Conservation (phyloP, 1,140 invertebrate genomes). For the Diorhabda elongata region DNA sequence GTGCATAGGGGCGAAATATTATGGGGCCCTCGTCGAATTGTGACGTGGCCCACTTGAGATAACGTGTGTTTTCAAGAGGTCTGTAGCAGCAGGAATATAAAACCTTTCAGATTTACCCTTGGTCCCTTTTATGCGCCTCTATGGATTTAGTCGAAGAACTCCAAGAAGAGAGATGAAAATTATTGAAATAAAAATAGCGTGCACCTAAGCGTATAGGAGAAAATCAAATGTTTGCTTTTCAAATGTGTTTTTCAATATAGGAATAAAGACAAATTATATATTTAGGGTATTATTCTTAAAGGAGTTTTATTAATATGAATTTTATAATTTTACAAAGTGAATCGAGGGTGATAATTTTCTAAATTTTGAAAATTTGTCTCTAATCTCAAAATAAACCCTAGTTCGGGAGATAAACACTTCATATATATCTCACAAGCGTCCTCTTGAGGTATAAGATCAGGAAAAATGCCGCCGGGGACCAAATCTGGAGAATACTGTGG, state of each 20-base stretch:
- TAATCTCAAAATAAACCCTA: no score
- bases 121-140: slow-evolving; percentile 9
- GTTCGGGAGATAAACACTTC: no score
- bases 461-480: no score
- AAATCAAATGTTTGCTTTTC: neutral
- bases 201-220: neutral
- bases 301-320: no score
- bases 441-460: no score
- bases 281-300: no score
- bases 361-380: no score
- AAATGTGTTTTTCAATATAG: neutral
- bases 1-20: slow-evolving; percentile 1
- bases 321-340: no score
- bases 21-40: slow-evolving; percentile 14
- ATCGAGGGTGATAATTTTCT: no score
- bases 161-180: neutral
- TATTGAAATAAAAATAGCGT: slow-evolving; percentile 1
- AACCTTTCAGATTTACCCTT: slow-evolving; percentile 14
- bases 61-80: slow-evolving; percentile 29
- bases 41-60: slow-evolving; percentile 29
- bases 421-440: no score
- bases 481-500: no score
- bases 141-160: slow-evolving; percentile 2
- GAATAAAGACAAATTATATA: neutral
- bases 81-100: slow-evolving; percentile 10